Evolutionary conservation across 2,888 invertebrate genomes (phyloP), one percentile per base, ranked within the genome.

Genomic region (Nephrocerus scutellatus): DNA sequence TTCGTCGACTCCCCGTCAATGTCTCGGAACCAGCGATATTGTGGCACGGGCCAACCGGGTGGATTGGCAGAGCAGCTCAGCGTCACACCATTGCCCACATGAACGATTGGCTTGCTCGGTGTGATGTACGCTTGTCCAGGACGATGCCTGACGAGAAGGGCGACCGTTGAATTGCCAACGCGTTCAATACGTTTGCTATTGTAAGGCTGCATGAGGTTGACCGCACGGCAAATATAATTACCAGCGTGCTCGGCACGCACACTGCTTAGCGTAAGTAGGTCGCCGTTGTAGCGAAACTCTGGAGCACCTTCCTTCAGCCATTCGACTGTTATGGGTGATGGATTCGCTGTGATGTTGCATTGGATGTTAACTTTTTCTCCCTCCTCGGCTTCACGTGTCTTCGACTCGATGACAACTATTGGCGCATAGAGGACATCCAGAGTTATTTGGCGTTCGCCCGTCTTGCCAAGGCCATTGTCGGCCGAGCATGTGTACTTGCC

Each of bases 41-140:
- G 83, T 0, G 92, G 89, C 19, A 83, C 83, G 0, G 92, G 92
- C 82, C 88, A 91, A 9, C 92, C 92, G 0, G 89, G 86, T 0
- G 92, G 92, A 46, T 77, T 82, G 1, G 91, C 88, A 29, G 80
- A 81, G 60, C 92, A 92, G 0, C 85, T 86, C n/a, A 89, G 73
- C 4, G 85, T 88, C 2, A 86, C 85, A 1, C 82, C 80, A 4
- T 82, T 77, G 2, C 87, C 88, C 60, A 89, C 89, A 36, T 85
- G 82, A 3, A 88, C 87, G 16, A 87, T 79, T 0, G 89, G 89
- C 35, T 82, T 77, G 55, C 84, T 85, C 2, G 90, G 90, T 25
- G 82, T 82, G 44, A 91, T 85, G 47, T 77, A 73, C 0, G 90
- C 86, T 39, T 80, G 79, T 0, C 91, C 91, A 0, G 90, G 91